Evolutionary conservation across 2,113 vertebrate species (phyloP).

Genomic region (Pomatorhinus ruficollis): DNA sequence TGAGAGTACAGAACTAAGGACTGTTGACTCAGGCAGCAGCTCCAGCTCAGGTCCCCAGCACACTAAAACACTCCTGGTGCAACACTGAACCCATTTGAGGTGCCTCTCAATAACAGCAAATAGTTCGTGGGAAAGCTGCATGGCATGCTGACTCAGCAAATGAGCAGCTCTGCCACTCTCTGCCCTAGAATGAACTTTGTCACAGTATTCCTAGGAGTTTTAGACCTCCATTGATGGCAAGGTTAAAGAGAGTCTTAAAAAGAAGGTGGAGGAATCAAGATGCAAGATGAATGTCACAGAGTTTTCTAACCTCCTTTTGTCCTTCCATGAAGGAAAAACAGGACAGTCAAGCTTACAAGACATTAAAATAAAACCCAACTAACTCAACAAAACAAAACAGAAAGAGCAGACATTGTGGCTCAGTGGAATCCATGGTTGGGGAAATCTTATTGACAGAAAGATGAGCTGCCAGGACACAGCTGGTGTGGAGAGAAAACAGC

Average conservation of each 20-base stretch:
- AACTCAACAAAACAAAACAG: not conserved
- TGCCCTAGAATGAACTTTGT: not conserved
- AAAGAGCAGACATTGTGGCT: not conserved
- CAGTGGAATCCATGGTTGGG: not conserved
- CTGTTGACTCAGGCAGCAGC: not conserved
- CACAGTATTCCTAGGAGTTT: not conserved
- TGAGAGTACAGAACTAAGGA: not conserved
- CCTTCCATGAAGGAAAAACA: not conserved
- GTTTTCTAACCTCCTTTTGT: not conserved
- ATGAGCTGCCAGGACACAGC: not conserved
- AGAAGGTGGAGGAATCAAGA: not conserved
- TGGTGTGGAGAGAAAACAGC: not conserved
- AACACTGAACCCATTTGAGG: not conserved
- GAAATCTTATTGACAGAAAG: not conserved
- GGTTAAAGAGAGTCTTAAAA: not conserved
- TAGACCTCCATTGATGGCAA: not conserved
- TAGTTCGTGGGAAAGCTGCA: not conserved
- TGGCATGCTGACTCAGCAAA: not conserved
- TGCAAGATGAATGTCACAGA: not conserved
- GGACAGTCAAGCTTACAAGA: not conserved
- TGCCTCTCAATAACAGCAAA: not conserved
- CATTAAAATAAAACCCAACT: not conserved
- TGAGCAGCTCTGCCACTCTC: not conserved
- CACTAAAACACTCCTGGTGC: not conserved
- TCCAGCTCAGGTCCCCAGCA: not conserved